Evolutionary conservation across 2,888 invertebrate species (phyloP), one percentile per base, ranked within the genome.

Genomic region (Germaria angustata): DNA sequence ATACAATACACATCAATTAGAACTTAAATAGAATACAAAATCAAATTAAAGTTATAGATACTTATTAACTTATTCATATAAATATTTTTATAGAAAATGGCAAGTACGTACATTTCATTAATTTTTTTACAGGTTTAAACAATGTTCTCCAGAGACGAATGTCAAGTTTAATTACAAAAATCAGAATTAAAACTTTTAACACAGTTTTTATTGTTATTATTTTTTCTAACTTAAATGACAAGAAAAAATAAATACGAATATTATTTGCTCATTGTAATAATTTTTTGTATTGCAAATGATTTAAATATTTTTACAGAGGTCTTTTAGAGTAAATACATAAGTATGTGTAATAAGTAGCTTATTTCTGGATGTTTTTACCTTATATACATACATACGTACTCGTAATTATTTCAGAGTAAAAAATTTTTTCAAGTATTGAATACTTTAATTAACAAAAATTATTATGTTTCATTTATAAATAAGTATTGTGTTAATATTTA

Each of bases 121-220:
- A 32, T 69, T 65, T 82, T 82, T 69, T 82, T 82, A 78, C 78
- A 82, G 81, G 75, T 78, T 71, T 53, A 82, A 69, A 82, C 6
- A 20, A 51, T 39, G 39, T 46, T 39, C 63, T 34, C 13, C 36
- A n/a, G 9, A 73, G 53, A 44, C 41, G 41, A 20, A 57, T 28
- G 28, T 28, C 28, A 6, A 28, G 6, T n/a, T n/a, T 28, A 28
- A 28, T 3, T 28, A 28, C 3, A 57, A 17, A 61, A 24, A 39
- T 24, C 9, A 17, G 17, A 36, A 11, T 36, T 13, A 57, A 36
- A 34, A 9, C 1, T n/a, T 51, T 24, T n/a, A 34, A 17, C 17
- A 11, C 9, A 13, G 28, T 9, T 28, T 28, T 28, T 6, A 36
- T 17, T 36, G 7, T 13, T 57, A 55, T 28, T 28, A 55, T 55